Conservation (phyloP, 2,888 invertebrate species). For the Campoplex capitator region DNA sequence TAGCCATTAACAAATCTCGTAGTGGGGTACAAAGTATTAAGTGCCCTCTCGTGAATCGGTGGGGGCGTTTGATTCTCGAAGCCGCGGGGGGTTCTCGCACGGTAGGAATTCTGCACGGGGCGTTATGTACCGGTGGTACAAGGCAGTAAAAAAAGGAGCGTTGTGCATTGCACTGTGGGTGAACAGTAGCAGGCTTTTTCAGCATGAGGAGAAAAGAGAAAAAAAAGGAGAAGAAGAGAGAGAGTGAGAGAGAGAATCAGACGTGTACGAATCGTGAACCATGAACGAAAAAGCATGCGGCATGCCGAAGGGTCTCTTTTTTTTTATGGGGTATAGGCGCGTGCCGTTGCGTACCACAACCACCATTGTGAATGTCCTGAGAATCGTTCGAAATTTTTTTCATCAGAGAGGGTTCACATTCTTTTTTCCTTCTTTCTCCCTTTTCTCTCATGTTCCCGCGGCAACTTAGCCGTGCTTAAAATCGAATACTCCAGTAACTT, state of each 20-base stretch:
- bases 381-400: constrained; percentile 61
- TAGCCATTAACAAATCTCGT: constrained; percentile 79
- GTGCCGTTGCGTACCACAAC: constrained; percentile 58
- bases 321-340: constrained; percentile 51
- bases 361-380: constrained; percentile 57
- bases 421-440: background rate
- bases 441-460: background rate
- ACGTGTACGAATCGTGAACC: constrained; percentile 8
- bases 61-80: constrained; percentile 76
- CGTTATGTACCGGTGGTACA: constrained; percentile 54
- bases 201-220: constrained; percentile 26
- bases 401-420: constrained; percentile 50
- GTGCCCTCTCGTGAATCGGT: constrained; percentile 75
- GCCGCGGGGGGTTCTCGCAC: constrained; percentile 69
- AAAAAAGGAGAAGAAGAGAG: background rate
- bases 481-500: constrained; percentile 40
- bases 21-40: constrained; percentile 76
- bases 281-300: constrained; percentile 43
- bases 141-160: constrained; percentile 51
- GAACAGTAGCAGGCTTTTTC: constrained; percentile 54
- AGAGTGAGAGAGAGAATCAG: background rate
- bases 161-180: constrained; percentile 47
- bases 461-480: background rate
- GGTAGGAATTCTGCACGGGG: constrained; percentile 60
- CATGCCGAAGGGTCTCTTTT: constrained; percentile 58